phyloP scores from a whole-genome alignment of 2,888 invertebrate genomes.

The Microctonus aethiopoides region DNA sequence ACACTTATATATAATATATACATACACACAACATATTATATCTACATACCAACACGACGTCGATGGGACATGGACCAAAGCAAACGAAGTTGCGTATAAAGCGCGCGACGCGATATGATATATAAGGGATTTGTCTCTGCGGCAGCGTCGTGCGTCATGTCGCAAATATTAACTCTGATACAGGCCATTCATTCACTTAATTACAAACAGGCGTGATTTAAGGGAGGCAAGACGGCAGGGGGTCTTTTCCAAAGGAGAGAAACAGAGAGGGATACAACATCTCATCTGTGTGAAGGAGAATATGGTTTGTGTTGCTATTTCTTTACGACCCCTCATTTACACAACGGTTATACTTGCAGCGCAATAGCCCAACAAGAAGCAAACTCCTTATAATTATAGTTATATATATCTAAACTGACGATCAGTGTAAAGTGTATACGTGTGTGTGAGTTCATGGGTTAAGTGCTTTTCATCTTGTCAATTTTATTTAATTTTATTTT shows the following conservation, averaged over 20 bases:
- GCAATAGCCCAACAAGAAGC: conserved; percentile 32
- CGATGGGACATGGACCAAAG: conserved; percentile 43
- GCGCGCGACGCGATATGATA: conserved; percentile 59
- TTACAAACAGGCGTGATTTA: conserved; percentile 68
- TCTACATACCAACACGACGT: no score
- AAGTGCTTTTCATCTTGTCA: background rate
- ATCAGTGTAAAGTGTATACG: no score
- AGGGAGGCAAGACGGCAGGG: conserved; percentile 62
- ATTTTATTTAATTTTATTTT: background rate
- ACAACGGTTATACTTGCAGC: conserved; percentile 53
- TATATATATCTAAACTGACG: background rate
- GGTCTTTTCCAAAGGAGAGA: conserved; percentile 46
- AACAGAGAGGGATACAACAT: conserved; percentile 22
- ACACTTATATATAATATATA: no score
- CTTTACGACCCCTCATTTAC: conserved; percentile 63
- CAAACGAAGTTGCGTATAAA: conserved; percentile 23
- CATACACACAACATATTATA: no score
- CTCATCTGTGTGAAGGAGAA: conserved; percentile 2
- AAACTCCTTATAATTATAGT: conserved; percentile 41
- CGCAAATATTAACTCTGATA: conserved; percentile 68
- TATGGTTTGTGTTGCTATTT: conserved; percentile 49
- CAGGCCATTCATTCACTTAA: conserved; percentile 68
- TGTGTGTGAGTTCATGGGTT: background rate
- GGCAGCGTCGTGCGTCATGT: conserved; percentile 65
- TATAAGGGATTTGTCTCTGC: conserved; percentile 67